Evolutionary conservation across 2,113 vertebrate genomes (phyloP).

Genomic region (Rutilus rutilus): DNA sequence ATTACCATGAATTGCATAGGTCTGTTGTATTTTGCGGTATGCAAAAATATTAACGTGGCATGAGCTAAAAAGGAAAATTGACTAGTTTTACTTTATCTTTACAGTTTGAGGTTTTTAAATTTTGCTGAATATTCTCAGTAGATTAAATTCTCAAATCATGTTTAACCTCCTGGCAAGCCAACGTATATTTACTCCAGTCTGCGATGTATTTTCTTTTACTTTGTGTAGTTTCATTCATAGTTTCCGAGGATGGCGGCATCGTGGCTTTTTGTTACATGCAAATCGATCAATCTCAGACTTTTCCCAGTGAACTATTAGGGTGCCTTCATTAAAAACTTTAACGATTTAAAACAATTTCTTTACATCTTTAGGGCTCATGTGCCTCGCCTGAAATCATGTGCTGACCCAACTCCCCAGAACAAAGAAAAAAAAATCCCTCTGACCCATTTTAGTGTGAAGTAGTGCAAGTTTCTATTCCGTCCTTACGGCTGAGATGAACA

Average conservation of each 20-base stretch:
- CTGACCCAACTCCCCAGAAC: constrained; percentile 77
- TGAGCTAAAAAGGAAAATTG: not conserved
- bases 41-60: not conserved
- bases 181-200: not conserved
- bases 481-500: constrained; percentile 59
- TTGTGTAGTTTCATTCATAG: not conserved
- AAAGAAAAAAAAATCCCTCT: constrained; percentile 74
- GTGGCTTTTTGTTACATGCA: not conserved
- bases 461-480: constrained; percentile 72
- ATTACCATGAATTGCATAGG: not conserved
- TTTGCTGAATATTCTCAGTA: not conserved
- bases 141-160: no score
- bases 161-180: not conserved
- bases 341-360: constrained; percentile 71
- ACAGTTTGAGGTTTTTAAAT: not conserved
- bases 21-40: not conserved
- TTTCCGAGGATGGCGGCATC: not conserved
- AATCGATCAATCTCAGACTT: not conserved
- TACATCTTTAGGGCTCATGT: constrained; percentile 66
- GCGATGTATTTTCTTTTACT: not conserved
- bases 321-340: constrained; percentile 75
- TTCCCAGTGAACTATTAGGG: constrained; percentile 64
- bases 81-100: not conserved
- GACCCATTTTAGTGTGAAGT: constrained; percentile 78
- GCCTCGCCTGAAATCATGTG: constrained; percentile 78